Percentiles rank a stretch among this genome's conserved stretches.
These are phyloP conservation scores for Chondrosia reniformis DNA, from an alignment of 37 sponge, comb jelly and placozoan genomes.

Conservation along the genomic window DNA sequence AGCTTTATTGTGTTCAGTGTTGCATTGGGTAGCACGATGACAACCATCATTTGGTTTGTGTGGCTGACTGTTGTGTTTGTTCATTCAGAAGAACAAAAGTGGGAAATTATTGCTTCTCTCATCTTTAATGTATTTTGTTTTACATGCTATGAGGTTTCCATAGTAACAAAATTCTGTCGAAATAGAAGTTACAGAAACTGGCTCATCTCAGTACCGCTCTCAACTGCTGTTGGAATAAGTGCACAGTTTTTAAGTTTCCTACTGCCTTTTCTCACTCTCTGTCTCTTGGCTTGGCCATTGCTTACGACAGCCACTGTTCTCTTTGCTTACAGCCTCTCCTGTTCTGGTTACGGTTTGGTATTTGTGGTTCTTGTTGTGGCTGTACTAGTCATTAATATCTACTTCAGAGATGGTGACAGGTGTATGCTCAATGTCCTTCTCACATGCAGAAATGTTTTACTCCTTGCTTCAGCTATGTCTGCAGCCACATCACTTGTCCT, in stretches of 20 bases:
- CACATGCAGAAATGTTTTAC: not conserved
- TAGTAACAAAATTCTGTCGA: not conserved
- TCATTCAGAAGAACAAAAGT: not conserved
- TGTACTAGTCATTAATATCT: not conserved
- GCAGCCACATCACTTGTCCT: not conserved
- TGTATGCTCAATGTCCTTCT: not conserved
- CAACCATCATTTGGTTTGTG: not conserved
- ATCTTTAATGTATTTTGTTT: not conserved
- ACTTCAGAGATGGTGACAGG: not conserved
- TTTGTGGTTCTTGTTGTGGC: conserved; percentile 2
- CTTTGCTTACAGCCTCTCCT: conserved; percentile 15
- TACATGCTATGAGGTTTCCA: not conserved
- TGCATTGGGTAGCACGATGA: not conserved
- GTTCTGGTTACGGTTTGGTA: conserved; percentile 5
- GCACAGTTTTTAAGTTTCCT: conserved; percentile 7
- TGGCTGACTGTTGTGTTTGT: conserved; percentile 12
- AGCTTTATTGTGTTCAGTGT: conserved; percentile 12
- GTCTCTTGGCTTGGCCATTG: conserved; percentile 2
- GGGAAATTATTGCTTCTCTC: not conserved
- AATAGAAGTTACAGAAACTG: not conserved
- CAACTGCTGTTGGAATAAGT: not conserved
- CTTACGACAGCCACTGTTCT: conserved; percentile 8
- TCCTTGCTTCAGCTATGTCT: not conserved
- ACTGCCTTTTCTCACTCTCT: not conserved
- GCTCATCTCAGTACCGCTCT: not conserved